Conservation (phyloP, 2,888 invertebrate genomes). For the Latrodectus elegans region DNA sequence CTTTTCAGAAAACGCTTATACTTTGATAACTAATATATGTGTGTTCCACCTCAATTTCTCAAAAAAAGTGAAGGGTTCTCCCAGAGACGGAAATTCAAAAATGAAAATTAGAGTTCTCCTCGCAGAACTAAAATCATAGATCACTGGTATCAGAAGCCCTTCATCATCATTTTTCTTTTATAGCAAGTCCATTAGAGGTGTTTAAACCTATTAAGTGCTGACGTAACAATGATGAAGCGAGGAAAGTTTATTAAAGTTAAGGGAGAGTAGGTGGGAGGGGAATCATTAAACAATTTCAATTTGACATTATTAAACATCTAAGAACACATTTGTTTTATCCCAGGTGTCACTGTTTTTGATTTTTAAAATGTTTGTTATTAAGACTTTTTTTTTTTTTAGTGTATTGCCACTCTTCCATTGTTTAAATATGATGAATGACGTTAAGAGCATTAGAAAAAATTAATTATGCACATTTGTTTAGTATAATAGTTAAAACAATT, state of each 20-base stretch:
- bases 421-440: no score
- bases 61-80: not conserved
- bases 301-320: constrained; percentile 11
- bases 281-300: not conserved
- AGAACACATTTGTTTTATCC: constrained; percentile 17
- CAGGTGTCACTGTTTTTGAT: constrained; percentile 32
- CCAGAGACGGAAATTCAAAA: not conserved
- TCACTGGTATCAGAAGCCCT: not conserved
- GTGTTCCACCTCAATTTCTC: not conserved
- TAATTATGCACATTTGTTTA: not conserved
- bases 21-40: not conserved
- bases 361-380: not conserved
- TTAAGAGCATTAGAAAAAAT: no score
- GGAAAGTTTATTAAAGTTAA: constrained; percentile 8
- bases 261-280: not conserved
- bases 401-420: not conserved
- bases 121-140: not conserved
- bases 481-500: not conserved
- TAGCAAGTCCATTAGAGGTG: constrained; percentile 21
- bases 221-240: constrained; percentile 44
- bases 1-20: not conserved
- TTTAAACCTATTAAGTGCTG: constrained; percentile 37
- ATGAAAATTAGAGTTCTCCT: not conserved
- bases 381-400: not conserved
- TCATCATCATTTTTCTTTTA: not conserved